phyloP scores from a whole-genome alignment of 2,888 invertebrate genomes.

The Protula sp. region DNA sequence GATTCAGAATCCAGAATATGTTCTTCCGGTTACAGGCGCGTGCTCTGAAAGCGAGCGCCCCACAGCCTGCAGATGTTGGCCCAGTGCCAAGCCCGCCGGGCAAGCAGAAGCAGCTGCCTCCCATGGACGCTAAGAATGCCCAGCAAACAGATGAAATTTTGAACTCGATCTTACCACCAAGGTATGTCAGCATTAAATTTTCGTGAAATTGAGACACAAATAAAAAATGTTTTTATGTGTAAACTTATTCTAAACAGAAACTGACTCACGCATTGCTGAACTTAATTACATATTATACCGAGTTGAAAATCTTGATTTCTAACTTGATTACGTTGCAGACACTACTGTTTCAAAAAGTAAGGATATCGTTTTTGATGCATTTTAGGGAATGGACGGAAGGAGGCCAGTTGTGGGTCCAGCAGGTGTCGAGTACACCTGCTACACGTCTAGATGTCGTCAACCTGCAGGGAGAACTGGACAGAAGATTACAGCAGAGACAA shows the following conservation, averaged over 20 bases:
- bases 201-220: not conserved
- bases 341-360: no score
- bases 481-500: constrained; percentile 80
- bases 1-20: no score
- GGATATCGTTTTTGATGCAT: no score
- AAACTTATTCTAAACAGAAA: no score
- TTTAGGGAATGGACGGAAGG: constrained; percentile 84
- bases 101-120: constrained; percentile 40
- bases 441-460: constrained; percentile 93
- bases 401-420: constrained; percentile 67
- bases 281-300: no score
- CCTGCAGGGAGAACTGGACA: constrained; percentile 91
- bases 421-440: constrained; percentile 93
- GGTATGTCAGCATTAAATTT: constrained; percentile 29
- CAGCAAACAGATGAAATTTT: constrained; percentile 85
- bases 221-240: not conserved
- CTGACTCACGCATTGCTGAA: no score
- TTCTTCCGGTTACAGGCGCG: constrained; percentile 40
- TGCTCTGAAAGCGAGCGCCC: constrained; percentile 44
- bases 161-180: constrained; percentile 86
- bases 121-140: constrained; percentile 48
- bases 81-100: constrained; percentile 48
- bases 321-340: no score
- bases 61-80: constrained; percentile 37
- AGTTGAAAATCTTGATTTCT: no score